Conservation (phyloP, 2,888 invertebrate genomes). For the Mesopsocus fuscifrons region DNA sequence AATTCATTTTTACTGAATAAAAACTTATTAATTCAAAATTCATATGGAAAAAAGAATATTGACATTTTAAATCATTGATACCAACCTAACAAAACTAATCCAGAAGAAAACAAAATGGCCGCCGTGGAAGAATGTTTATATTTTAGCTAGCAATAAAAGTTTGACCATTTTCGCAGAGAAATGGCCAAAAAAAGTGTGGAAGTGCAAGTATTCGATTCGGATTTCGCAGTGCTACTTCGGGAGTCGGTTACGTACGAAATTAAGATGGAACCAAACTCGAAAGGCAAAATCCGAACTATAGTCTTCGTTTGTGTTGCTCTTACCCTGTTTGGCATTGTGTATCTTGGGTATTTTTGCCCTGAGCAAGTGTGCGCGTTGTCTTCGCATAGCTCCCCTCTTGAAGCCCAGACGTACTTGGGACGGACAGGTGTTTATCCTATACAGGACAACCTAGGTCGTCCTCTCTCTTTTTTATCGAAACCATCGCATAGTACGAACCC, state of each 20-base stretch:
- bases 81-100: no score
- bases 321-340: conserved; percentile 69
- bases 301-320: conserved; percentile 63
- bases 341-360: conserved; percentile 77
- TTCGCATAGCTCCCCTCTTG: conserved; percentile 15
- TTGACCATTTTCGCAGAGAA: conserved; percentile 13
- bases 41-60: no score
- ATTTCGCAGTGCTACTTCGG: conserved; percentile 57
- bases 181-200: conserved; percentile 46
- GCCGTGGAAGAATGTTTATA: not conserved
- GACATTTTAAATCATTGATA: no score
- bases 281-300: conserved; percentile 47
- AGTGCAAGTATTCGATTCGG: conserved; percentile 62
- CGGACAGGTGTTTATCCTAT: conserved; percentile 20
- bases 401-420: conserved; percentile 19
- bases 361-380: conserved; percentile 45
- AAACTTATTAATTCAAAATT: no score
- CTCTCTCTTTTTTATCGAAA: conserved; percentile 23
- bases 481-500: conserved; percentile 22
- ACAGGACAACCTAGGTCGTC: conserved; percentile 32
- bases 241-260: conserved; percentile 56
- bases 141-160: conserved; percentile 1
- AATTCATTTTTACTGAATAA: no score
- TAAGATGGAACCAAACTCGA: conserved; percentile 66
- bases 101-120: conserved; percentile 10